Evolutionary conservation across 2,113 vertebrate species (phyloP).

Genomic region (Stercorarius parasiticus): DNA sequence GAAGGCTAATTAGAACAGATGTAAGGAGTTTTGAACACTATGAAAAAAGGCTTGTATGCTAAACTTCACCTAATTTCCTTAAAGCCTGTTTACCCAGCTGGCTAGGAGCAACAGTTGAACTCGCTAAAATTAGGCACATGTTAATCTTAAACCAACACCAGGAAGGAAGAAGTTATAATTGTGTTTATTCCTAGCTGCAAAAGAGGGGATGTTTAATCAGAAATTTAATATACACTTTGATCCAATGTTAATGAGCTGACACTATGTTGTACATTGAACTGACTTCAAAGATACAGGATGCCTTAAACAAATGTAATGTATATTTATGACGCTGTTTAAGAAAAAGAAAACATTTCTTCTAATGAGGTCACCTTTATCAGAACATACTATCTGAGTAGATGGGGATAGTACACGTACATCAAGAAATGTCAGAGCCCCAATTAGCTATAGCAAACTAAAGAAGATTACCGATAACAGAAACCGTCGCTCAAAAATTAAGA

Average conservation of each 20-base stretch:
- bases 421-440: neutral
- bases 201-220: conserved; percentile 55
- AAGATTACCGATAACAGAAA: neutral
- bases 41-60: neutral
- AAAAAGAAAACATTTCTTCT: conserved; percentile 54
- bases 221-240: conserved; percentile 62
- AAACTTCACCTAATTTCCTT: conserved; percentile 35
- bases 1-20: conserved; percentile 45
- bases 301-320: conserved; percentile 61
- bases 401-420: neutral
- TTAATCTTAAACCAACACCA: conserved; percentile 47
- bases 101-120: conserved; percentile 20
- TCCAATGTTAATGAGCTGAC: conserved; percentile 59
- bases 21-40: conserved; percentile 17
- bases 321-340: conserved; percentile 59
- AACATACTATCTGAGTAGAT: conserved; percentile 9
- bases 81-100: conserved; percentile 57
- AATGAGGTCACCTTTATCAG: conserved; percentile 60
- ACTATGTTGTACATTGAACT: conserved; percentile 25
- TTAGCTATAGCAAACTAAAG: neutral
- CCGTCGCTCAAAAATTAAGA: neutral
- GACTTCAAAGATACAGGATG: conserved; percentile 49
- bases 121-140: conserved; percentile 18
- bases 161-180: conserved; percentile 66
- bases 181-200: conserved; percentile 59